Evolutionary conservation across 1,140 invertebrate genomes (phyloP), one percentile per base, ranked within the genome.

Genomic region (Himalopsyche phryganea): DNA sequence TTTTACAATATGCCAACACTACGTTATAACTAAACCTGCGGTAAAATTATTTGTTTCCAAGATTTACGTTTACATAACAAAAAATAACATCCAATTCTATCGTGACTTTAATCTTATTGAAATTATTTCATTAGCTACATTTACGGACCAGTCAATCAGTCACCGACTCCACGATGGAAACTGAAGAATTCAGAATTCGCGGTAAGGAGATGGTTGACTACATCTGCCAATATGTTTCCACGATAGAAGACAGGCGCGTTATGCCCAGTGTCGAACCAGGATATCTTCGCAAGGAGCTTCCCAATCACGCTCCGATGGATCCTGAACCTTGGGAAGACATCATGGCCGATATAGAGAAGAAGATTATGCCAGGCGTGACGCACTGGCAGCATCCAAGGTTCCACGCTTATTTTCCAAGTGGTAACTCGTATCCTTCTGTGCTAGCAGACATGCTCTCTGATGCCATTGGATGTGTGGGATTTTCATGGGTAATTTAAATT

Each of bases 311-410:
- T 1, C 97, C 97, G 0, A 71, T 84, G n/a, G 79, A 92, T 51
- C 86, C 89, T 0, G 97, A 99, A 71, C 68, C 84, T 20, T 99
- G 93, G 88, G 90, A 96, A 13, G 79, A 85, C 7, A 96, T 99
- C 35, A 94, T 99, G 91, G 78, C 77, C 10, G 97, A 99, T 71
- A 88, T 99, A 1, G 94, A 98, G 72, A 82, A 83, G 19, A 94
- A 94, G 77, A 98, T 99, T 60, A 98, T 99, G 94, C 95, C 95
- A 0, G 97, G 97, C 33, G 91, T 96, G 52, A 98, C 96, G 0
- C 95, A 98, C 73, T 99, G 97, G 97, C 95, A 98, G 73, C 97
- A 99, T 83, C 97, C 97, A 0, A 79, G 94, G 46, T 99, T 99
- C 76, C 96, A 98, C 73, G 97, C 97, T 0, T 99, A 99, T 72